Evolutionary conservation across 2,888 invertebrate species (phyloP).

Genomic region (Euphydryas editha): DNA sequence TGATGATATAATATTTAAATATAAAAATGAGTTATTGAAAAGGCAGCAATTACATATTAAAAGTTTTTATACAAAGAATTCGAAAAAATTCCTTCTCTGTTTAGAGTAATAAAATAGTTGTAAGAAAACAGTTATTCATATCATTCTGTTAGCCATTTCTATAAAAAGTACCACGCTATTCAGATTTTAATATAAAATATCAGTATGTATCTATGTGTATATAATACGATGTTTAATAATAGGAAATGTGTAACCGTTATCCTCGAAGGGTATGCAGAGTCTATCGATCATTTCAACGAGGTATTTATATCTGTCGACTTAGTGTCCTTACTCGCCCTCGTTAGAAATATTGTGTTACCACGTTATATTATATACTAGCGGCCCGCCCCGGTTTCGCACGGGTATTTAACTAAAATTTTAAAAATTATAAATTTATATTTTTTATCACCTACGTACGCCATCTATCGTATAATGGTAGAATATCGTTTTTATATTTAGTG

Average conservation of each 20-base stretch:
- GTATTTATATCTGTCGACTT: constrained; percentile 28
- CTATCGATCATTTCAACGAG: constrained; percentile 31
- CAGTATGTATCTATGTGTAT: neutral
- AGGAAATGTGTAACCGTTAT: constrained; percentile 18
- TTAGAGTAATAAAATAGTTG: too few species aligned
- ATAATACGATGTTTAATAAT: constrained; percentile 4
- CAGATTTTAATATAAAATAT: constrained; percentile 1
- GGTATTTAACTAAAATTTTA: too few species aligned
- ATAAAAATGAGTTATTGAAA: too few species aligned
- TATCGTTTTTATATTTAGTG: too few species aligned
- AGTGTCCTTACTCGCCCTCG: constrained; percentile 8
- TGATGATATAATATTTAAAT: too few species aligned
- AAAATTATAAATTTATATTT: too few species aligned
- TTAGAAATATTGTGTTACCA: neutral
- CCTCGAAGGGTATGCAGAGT: constrained; percentile 8
- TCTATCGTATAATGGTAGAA: too few species aligned
- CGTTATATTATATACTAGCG: neutral
- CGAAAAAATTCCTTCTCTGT: too few species aligned
- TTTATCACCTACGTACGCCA: too few species aligned
- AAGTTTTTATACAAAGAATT: too few species aligned
- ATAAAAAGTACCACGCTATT: neutral
- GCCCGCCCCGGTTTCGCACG: too few species aligned
- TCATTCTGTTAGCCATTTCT: neutral
- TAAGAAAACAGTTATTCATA: neutral
- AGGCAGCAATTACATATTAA: too few species aligned